Base-by-base conservation (phyloP, 2,113 vertebrate species). In the Rhynchopsitta pachyrhyncha region DNA sequence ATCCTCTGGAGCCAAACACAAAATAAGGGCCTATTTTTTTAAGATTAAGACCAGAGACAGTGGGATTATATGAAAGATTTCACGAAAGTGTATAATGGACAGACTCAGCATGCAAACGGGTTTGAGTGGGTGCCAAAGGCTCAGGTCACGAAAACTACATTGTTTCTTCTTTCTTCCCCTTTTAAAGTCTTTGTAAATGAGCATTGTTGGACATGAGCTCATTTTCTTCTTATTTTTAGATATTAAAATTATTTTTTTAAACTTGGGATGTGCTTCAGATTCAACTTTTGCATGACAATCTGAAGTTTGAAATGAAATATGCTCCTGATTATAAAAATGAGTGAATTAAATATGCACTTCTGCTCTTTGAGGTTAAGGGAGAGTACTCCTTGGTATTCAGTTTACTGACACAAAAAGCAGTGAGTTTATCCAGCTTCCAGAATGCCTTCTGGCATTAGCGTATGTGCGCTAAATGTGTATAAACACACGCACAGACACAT, bases 1-100 rank as follows among this genome's bases (percentile, higher is more conserved):
- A 92, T 96, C 82, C 84, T 94, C 92, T 52, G 18, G 95, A 96
- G 96, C 68, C 59, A 68, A 91, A 78, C 20, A 73, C 52, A 93
- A 86, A 97, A 96, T 85, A 88, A 87, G 95, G 82, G 50, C 46
- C 80, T 96, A 81, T 93, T 97, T 94, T 97, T 86, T 94, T 89
- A 93, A 96, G 97, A 97, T 95, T 93, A 74, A 63, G 89, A 94
- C 90, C 91, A 93, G 90, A 95, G 94, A 96, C 81, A 94, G 75
- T 96, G 70, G 90, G 71, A 95, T 91, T 96, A 95, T 85, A 77
- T 60, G 68, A 97, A 91, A 85, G 84, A 74, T 79, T 85, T 70
- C 77, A 95, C 74, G 5, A 85, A 90, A 95, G 88, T 66, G 66
- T 55, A 67, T 90, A 92, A 95, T 49, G 25, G 68, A 71, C 0